Evolutionary conservation across 1,140 invertebrate species (phyloP).

Genomic region (Bombus ignitus): DNA sequence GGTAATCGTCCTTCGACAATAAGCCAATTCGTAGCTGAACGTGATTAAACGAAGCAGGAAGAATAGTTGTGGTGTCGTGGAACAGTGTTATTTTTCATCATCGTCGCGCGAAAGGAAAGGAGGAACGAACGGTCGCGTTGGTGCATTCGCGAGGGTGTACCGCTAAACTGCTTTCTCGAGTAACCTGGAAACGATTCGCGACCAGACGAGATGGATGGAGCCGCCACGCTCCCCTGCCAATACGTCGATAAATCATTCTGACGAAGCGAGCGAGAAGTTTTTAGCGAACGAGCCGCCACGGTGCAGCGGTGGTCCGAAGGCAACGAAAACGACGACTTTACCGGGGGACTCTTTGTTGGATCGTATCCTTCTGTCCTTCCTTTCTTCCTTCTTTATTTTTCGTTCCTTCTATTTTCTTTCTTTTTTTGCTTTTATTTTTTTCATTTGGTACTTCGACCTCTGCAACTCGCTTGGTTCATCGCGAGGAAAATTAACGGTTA

Average conservation of each 20-base stretch:
- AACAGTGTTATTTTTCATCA: slow-evolving; percentile 18
- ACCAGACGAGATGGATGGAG: slow-evolving; percentile 51
- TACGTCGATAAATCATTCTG: slow-evolving; percentile 65
- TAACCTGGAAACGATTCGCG: slow-evolving; percentile 58
- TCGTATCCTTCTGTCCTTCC: slow-evolving; percentile 17
- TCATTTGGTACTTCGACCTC: not conserved
- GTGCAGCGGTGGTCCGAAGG: slow-evolving; percentile 53
- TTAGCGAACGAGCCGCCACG: slow-evolving; percentile 50
- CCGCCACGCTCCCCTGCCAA: slow-evolving; percentile 54
- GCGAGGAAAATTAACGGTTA: too few relatives aligned
- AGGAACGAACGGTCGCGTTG: too few relatives aligned
- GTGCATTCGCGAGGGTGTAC: not conserved
- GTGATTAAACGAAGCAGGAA: not conserved
- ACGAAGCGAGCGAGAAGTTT: slow-evolving; percentile 60
- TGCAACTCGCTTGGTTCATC: slow-evolving; percentile 19
- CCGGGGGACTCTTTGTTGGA: slow-evolving; percentile 26
- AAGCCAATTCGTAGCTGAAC: not conserved
- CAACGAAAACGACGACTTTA: slow-evolving; percentile 57
- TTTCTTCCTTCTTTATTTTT: not conserved
- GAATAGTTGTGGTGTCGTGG: not conserved
- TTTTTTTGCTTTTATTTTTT: not conserved
- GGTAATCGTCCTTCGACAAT: not conserved
- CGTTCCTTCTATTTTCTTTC: not conserved
- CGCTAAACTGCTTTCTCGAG: slow-evolving; percentile 41
- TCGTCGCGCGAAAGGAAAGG: not conserved